A percentile compares a stretch with the other conserved stretches of the same genome.
phyloP scores from a whole-genome alignment of 2,113 vertebrate genomes.

The Saccopteryx bilineata region DNA sequence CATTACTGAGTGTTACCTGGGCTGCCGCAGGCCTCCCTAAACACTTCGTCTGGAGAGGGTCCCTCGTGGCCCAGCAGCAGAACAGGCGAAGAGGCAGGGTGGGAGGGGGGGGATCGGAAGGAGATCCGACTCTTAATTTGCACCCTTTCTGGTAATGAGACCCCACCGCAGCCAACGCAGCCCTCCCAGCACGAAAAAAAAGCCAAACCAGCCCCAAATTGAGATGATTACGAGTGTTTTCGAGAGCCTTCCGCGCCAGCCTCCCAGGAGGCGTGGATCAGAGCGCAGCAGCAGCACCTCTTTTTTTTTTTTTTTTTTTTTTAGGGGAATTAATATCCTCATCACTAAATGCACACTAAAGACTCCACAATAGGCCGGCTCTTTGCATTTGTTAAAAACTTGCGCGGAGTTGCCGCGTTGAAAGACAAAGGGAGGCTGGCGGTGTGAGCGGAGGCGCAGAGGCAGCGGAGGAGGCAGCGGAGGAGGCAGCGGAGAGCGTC shows the following conservation, averaged over 20 bases:
- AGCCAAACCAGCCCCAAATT: conserved; percentile 48
- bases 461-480: too few relatives aligned
- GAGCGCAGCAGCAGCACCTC: conserved; percentile 51
- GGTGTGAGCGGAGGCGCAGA: too few relatives aligned
- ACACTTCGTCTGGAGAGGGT: conserved; percentile 66
- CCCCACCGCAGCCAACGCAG: conserved; percentile 53
- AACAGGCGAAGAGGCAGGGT: not conserved
- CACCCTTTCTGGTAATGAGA: conserved; percentile 73
- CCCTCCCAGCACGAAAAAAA: not conserved
- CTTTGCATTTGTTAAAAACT: conserved; percentile 87
- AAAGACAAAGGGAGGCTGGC: conserved; percentile 79
- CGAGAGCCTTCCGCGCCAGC: conserved; percentile 56
- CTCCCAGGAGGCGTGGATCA: conserved; percentile 79
- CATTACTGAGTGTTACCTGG: not conserved
- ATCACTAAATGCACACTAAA: conserved; percentile 76
- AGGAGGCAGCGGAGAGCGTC: too few relatives aligned
- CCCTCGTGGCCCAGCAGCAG: conserved; percentile 69
- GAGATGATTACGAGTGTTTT: conserved; percentile 67
- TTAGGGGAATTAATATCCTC: conserved; percentile 87
- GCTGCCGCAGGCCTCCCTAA: not conserved
- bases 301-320: conserved; percentile 59
- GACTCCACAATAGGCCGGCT: conserved; percentile 81
- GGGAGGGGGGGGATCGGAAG: not conserved
- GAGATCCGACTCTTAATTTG: conserved; percentile 73
- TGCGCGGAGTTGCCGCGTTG: conserved; percentile 81